Base-by-base conservation (phyloP, 2,888 invertebrate species). In the Smittia sp. region DNA sequence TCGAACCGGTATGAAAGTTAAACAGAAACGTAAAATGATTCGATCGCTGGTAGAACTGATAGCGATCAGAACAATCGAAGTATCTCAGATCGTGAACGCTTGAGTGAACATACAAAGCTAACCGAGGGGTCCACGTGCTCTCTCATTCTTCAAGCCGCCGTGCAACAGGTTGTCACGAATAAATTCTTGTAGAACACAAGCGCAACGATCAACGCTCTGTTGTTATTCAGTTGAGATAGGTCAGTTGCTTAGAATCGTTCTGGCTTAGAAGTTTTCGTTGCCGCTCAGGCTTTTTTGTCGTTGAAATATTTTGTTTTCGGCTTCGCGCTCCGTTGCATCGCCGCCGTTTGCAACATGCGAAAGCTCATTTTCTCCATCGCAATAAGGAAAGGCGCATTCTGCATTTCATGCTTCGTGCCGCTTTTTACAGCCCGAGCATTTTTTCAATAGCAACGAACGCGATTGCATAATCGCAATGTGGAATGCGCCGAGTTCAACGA, bases 401-500 rank as follows among this genome's bases (percentile, higher is more conserved):
- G 18, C 22, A 58, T 58, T 58, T n/a, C 58, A 58, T 58, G 58
- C 22, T 58, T 58, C 58, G 58, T 58, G 58, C 58, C 22, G 18
- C 58, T 58, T 13, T 58, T 58, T 22, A 7, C 58, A 58, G 18
- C 2, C 22, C 1, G 22, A 22, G 18, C 58, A 22, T 58, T 20
- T 58, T 58, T 58, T 58, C 58, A 58, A 58, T 22, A 58, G 58
- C 58, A 58, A 20, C 22, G 22, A 58, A 58, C 25, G 63, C 1
- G 18, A 63, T 72, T 72, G 72, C 72, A 72, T 72, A 72, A 72
- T 62, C 39, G 68, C 52, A 22, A 70, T 62, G 27, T 54, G 72
- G 72, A 72, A 72, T 72, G 72, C 72, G 52, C 58, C 62, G 62
- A 72, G 72, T 72, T 72, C 72, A 72, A 72, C 62, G 72, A 24